Conservation (phyloP, 2,113 vertebrate genomes). For the Grammomys surdaster region DNA sequence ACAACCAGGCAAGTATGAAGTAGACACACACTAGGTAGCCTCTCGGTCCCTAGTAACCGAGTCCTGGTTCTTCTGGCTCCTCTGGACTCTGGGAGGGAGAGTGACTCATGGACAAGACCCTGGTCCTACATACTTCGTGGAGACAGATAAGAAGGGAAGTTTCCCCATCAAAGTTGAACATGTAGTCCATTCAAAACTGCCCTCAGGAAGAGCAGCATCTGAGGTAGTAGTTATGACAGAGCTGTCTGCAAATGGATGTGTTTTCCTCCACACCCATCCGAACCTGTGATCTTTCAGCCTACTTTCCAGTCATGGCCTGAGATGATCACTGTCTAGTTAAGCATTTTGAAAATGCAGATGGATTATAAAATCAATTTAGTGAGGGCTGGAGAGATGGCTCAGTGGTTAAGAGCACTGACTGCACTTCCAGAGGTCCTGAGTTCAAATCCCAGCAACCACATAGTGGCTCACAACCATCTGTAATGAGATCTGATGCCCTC, state of each 20-base stretch:
- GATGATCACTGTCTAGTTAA: neutral
- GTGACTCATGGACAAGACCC: neutral
- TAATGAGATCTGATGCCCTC: too few species aligned
- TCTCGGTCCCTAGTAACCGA: neutral
- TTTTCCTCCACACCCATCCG: neutral
- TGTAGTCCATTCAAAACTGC: neutral
- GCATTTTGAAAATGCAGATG: slow-evolving; percentile 61
- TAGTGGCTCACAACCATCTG: too few species aligned
- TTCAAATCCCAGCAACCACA: too few species aligned
- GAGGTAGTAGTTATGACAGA: neutral
- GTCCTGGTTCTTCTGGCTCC: neutral
- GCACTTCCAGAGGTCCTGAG: too few species aligned
- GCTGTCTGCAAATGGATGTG: neutral
- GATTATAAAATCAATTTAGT: slow-evolving; percentile 46
- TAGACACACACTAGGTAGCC: rapidly evolving
- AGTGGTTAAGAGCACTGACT: too few species aligned
- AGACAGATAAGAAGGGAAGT: neutral
- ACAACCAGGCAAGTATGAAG: neutral
- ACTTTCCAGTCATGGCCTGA: neutral
- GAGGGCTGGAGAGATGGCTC: too few species aligned
- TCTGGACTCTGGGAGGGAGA: neutral
- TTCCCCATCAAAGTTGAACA: neutral
- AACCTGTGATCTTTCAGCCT: slow-evolving; percentile 5
- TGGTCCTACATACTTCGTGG: rapidly evolving
- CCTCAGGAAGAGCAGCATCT: neutral